Evolutionary conservation across 2,888 invertebrate species (phyloP), one percentile per base, ranked within the genome.

Genomic region (Brachypalpus laphriformis): DNA sequence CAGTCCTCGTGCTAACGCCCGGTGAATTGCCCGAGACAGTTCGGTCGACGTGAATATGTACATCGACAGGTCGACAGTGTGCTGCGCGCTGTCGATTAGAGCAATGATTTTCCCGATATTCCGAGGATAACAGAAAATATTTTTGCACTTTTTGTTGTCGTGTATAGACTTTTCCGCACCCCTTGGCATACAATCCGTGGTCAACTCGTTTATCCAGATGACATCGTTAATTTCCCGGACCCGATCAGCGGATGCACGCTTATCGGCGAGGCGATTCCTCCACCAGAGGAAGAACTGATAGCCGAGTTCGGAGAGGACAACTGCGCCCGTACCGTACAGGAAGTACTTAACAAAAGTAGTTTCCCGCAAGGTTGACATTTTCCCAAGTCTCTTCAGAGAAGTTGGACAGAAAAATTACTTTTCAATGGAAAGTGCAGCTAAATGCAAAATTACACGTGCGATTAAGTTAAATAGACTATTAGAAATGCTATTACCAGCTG

Each of bases 11-110:
- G 76, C 51, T 1, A 88, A 9, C 0, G 91, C 91, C 5, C 88
- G 88, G 14, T 70, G 16, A 0, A 91, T 59, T 0, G 90, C 89
- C 0, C 81, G 34, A 34, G 81, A 74, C 1, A 91, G 9, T 3
- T 87, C 82, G 1, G 47, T 0, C 3, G 88, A 87, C 0, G 90
- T 90, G 42, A 91, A 89, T 2, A 89, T 90, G 37, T 91, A 91
- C 76, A 91, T 90, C 6, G 90, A 89, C n/a, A 90, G 61, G 74
- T 91, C 91, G 9, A 91, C 89, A 9, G 88, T 88, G 77, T 89
- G 89, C 49, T 88, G 82, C 0, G 91, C 89, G 20, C 86, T 65
- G 59, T 91, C 88, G 8, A 91, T 88, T 7, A 87, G 86, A 4
- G 85, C 31, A 8, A 88, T 71, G 2, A 91, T 61, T 63, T 87